Conservation (phyloP, 2,888 invertebrate species). For the Caradrina clavipalpis region DNA sequence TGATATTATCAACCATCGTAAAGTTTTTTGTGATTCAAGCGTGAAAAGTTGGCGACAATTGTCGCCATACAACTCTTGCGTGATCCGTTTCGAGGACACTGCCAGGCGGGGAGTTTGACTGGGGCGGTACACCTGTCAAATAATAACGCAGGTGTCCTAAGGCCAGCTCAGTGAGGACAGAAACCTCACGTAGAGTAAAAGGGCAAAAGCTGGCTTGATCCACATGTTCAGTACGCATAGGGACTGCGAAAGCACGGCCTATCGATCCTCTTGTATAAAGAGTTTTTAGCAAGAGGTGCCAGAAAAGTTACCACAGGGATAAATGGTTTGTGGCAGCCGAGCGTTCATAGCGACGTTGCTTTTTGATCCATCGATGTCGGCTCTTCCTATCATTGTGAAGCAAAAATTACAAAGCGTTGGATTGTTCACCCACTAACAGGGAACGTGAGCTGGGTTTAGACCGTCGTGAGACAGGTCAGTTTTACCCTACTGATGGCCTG, state of each 20-base stretch:
- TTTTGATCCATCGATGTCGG: conserved; percentile 94
- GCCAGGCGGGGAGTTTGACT: conserved; percentile 93
- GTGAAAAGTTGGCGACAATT: conserved; percentile 82
- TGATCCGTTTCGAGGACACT: conserved; percentile 91
- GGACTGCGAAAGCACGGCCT: conserved; percentile 93
- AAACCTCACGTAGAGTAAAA: conserved; percentile 94
- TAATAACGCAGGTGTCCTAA: conserved; percentile 92
- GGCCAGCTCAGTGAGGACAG: conserved; percentile 92
- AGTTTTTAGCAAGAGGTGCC: conserved; percentile 92
- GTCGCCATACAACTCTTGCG: conserved; percentile 72
- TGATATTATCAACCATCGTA: conserved; percentile 66
- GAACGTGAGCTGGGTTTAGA: conserved; percentile 93
- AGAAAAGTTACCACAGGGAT: conserved; percentile 94
- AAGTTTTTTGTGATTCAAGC: conserved; percentile 80
- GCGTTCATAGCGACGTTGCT: conserved; percentile 93
- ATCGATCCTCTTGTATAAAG: conserved; percentile 92
- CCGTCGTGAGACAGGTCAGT: conserved; percentile 92
- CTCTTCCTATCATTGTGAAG: conserved; percentile 94
- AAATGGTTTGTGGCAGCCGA: conserved; percentile 93
- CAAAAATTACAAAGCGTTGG: conserved; percentile 93
- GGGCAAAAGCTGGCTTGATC: conserved; percentile 93
- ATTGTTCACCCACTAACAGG: conserved; percentile 93
- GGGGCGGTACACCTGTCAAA: conserved; percentile 93
- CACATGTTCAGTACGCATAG: conserved; percentile 92
- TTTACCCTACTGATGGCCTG: conserved; percentile 91